Percentiles rank a stretch among this genome's conserved stretches.
phyloP scores from a whole-genome alignment of 2,113 vertebrate species.

The Typhlomys cinereus region DNA sequence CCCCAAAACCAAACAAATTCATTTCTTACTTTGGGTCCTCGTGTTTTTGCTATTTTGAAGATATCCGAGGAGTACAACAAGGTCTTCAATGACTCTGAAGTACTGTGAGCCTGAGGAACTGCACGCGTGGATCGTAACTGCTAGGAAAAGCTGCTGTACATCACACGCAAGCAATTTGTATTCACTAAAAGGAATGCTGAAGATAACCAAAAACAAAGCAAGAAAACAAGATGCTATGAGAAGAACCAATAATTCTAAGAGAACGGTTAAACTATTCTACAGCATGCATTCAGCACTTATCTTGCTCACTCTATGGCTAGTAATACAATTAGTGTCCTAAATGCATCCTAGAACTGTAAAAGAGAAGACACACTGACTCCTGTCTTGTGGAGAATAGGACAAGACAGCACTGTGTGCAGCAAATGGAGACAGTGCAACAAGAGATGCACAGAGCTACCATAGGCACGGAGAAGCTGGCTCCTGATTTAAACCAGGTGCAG shows the following conservation, averaged over 20 bases:
- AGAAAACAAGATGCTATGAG: not conserved
- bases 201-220: conserved; percentile 65
- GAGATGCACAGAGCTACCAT: not conserved
- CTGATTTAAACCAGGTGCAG: not conserved
- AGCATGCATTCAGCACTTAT: not conserved
- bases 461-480: not conserved
- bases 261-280: not conserved
- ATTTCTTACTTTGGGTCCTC: conserved; percentile 93
- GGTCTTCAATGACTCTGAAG: conserved; percentile 98
- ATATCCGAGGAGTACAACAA: conserved; percentile 95
- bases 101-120: conserved; percentile 97
- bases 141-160: conserved; percentile 95
- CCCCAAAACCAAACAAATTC: conserved; percentile 25
- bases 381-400: not conserved
- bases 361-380: not conserved
- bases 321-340: no score
- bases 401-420: not conserved
- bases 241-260: conserved; percentile 33
- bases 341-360: not conserved
- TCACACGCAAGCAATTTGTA: conserved; percentile 95
- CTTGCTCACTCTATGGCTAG: not conserved
- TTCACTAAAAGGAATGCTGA: conserved; percentile 93
- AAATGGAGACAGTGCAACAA: not conserved
- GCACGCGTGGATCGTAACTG: conserved; percentile 97
- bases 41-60: conserved; percentile 95